A percentile compares a stretch with the other conserved stretches of the same genome.
Conservation (phyloP, 2,797 vertebrate genomes). For the Crenichthys baileyi region DNA sequence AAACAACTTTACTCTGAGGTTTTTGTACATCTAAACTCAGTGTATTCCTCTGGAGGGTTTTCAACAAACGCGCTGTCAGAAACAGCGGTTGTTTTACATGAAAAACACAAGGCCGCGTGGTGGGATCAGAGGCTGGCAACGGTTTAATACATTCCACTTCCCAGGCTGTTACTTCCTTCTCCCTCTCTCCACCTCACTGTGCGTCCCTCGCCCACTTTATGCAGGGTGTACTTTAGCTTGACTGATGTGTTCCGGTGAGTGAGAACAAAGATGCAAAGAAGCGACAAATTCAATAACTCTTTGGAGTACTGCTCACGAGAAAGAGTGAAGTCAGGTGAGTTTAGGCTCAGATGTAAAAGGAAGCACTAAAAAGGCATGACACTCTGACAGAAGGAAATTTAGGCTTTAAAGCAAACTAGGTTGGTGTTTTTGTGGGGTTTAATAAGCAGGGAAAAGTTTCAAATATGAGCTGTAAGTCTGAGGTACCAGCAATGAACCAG, state of each 20-base stretch:
- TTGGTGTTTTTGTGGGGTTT: conserved; percentile 28
- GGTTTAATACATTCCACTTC: conserved; percentile 6
- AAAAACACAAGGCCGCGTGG: conserved; percentile 33
- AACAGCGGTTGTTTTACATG: conserved; percentile 39
- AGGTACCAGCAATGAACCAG: neutral
- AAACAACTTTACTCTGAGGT: conserved; percentile 6
- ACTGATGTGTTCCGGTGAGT: conserved; percentile 46
- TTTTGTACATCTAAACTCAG: conserved; percentile 38
- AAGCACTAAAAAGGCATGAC: conserved; percentile 7
- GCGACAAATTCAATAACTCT: conserved; percentile 66
- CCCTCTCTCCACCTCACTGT: conserved; percentile 8
- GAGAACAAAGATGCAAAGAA: conserved; percentile 53
- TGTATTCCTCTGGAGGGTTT: conserved; percentile 23
- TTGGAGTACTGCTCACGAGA: conserved; percentile 57
- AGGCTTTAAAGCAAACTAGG: conserved; percentile 14
- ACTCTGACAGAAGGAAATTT: conserved; percentile 18
- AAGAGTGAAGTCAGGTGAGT: conserved; percentile 43
- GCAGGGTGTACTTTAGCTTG: conserved; percentile 34
- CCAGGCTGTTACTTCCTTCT: conserved; percentile 3
- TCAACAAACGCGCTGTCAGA: conserved; percentile 45
- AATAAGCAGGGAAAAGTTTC: conserved; percentile 29
- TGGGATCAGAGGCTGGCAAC: conserved; percentile 34
- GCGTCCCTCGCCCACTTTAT: conserved; percentile 4
- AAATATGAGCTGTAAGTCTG: conserved; percentile 21
- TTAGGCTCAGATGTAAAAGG: conserved; percentile 22